Evolutionary conservation across 2,888 invertebrate genomes (phyloP), one percentile per base, ranked within the genome.

Genomic region (Mesorhabditis spiculigera): DNA sequence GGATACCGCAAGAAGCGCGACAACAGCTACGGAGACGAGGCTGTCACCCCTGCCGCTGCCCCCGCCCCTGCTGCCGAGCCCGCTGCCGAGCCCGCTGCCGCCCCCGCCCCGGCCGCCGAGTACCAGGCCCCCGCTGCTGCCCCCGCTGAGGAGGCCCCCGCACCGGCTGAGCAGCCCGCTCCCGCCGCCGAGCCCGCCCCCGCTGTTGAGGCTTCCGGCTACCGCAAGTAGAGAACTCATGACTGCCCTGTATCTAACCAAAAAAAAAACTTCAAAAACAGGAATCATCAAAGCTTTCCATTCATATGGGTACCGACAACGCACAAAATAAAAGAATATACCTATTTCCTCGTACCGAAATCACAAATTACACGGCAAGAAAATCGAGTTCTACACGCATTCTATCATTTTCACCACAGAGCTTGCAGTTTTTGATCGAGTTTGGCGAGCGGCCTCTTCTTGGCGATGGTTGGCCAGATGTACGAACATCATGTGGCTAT

Each of bases 1-100:
- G 77, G 74, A n/a, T 75, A 76, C 61, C 69, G 76, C 5, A 68
- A 69, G n/a, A 74, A 74, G 66, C 67, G 74, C n/a, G 72, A 71
- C 50, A 74, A 74, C 68, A 68, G 72, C 6, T 78, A 78, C 65
- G 78, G 75, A 67, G 78, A 78, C 63, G 78, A 78, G 63, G 67
- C 72, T 8, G 72, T 74, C 13, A 72, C 73, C 13, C 75, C 77
- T 0, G 73, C 70, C 4, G 69, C 66, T 8, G 77, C 72, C 13
- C 72, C 69, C 13, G 73, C 71, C 16, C 68, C 71, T 45, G 67
- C 68, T 16, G 44, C 65, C 45, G 65, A n/a, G 28, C 43, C 67
- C 42, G 68, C 65, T 28, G 58, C 8, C 10, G 58, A 50, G 58
- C 10, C 58, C 58, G 10, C 58, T 28, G 58, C n/a, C n/a, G n/a